Percentiles rank a stretch among this genome's conserved stretches.
These are phyloP conservation scores for Psix sp. DNA, from an alignment of 1,140 invertebrate species.

Conservation along the genomic window DNA sequence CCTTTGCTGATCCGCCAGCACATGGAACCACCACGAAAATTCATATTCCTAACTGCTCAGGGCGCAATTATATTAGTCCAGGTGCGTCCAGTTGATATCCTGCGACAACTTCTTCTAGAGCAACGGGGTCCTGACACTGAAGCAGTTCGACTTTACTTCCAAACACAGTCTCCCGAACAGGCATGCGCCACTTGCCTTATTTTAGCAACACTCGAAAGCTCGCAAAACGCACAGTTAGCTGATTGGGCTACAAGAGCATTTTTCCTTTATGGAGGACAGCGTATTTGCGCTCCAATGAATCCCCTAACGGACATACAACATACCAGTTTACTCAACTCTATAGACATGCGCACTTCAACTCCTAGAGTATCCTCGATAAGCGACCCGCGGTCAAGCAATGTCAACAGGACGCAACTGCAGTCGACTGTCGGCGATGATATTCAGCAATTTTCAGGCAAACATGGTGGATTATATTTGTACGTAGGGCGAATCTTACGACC, in stretches of 20 bases:
- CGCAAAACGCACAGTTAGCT: constrained; percentile 83
- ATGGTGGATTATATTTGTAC: constrained; percentile 95
- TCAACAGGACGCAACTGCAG: constrained; percentile 62
- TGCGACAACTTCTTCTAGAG: constrained; percentile 87
- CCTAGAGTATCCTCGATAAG: constrained; percentile 61
- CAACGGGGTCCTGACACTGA: constrained; percentile 90
- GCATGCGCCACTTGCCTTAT: constrained; percentile 93
- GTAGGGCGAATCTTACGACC: constrained; percentile 90
- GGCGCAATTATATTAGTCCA: constrained; percentile 90
- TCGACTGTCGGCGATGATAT: constrained; percentile 68
- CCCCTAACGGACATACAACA: constrained; percentile 20
- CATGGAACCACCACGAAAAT: constrained; percentile 84
- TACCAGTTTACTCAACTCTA: constrained; percentile 12
- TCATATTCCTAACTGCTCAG: constrained; percentile 89
- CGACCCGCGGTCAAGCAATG: constrained; percentile 53
- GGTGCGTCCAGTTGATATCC: constrained; percentile 90
- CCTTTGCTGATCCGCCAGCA: constrained; percentile 87
- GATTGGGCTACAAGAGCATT: constrained; percentile 95
- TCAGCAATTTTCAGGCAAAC: constrained; percentile 88
- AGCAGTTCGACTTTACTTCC: constrained; percentile 90
- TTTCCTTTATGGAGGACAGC: constrained; percentile 92
- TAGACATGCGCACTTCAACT: constrained; percentile 70
- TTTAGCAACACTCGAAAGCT: constrained; percentile 85
- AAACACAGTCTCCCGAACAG: constrained; percentile 88
- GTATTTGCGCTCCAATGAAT: constrained; percentile 35